Conservation (phyloP, 2,113 vertebrate species). For the Nerophis lumbriciformis region DNA sequence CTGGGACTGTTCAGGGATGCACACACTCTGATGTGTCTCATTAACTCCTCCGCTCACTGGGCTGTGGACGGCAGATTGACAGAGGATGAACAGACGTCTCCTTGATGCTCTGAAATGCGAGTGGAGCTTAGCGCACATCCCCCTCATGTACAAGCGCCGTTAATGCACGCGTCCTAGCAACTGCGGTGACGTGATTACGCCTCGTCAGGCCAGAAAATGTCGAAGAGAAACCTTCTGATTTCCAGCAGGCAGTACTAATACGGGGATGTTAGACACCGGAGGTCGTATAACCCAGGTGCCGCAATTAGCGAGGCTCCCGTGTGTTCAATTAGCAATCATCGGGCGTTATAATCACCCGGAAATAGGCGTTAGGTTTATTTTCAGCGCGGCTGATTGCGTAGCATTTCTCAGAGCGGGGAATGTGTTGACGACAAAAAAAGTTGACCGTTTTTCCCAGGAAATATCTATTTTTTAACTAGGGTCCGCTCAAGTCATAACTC, state of each 20-base stretch:
- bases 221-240: constrained; percentile 27
- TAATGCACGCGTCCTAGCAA: constrained; percentile 48
- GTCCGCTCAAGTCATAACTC: too few relatives aligned
- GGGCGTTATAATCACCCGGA: constrained; percentile 13
- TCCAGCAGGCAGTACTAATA: constrained; percentile 10
- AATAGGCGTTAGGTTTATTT: constrained; percentile 1
- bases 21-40: constrained; percentile 55
- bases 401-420: constrained; percentile 11
- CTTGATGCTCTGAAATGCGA: constrained; percentile 49
- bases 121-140: constrained; percentile 49
- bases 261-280: constrained; percentile 4
- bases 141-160: constrained; percentile 12
- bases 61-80: constrained; percentile 63
- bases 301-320: constrained; percentile 13
- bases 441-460: too few relatives aligned
- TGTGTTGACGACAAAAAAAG: too few relatives aligned
- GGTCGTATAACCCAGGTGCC: constrained; percentile 16
- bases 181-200: constrained; percentile 25
- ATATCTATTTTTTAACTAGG: too few relatives aligned
- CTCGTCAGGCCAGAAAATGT: constrained; percentile 24
- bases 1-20: constrained; percentile 51
- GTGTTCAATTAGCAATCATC: constrained; percentile 20
- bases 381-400: constrained; percentile 3
- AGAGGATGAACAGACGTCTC: constrained; percentile 49
- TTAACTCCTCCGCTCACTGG: constrained; percentile 68